These are phyloP conservation scores for Drosophila ficusphila DNA, from an alignment of 1,140 invertebrate species.

Conservation along the genomic window DNA sequence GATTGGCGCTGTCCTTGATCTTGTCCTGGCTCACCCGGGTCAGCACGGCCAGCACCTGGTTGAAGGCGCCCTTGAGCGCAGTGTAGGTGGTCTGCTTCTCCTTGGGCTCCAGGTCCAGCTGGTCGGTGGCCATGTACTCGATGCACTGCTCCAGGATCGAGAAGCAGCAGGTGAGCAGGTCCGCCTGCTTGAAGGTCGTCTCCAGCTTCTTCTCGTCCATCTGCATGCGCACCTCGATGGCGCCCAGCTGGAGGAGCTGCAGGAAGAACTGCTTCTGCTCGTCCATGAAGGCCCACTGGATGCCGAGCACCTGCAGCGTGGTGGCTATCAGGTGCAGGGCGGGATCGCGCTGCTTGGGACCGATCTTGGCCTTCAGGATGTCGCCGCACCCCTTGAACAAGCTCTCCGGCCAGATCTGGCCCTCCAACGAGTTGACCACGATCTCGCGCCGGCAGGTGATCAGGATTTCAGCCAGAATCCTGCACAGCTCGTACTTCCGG, in stretches of 20 bases:
- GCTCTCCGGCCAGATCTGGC: slow-evolving; percentile 91
- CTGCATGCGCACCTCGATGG: slow-evolving; percentile 96
- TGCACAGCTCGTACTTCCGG: slow-evolving; percentile 93
- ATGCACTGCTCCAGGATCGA: slow-evolving; percentile 92
- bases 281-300: slow-evolving; percentile 92
- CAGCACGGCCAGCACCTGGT: slow-evolving; percentile 91
- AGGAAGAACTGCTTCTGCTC: slow-evolving; percentile 93
- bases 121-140: slow-evolving; percentile 91
- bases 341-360: slow-evolving; percentile 93
- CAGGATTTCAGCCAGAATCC: slow-evolving; percentile 90
- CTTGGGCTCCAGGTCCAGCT: slow-evolving; percentile 93
- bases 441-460: slow-evolving; percentile 89
- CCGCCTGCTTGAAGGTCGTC: slow-evolving; percentile 89
- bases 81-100: slow-evolving; percentile 95
- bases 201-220: slow-evolving; percentile 94
- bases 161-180: slow-evolving; percentile 93
- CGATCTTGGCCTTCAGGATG: slow-evolving; percentile 94
- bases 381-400: slow-evolving; percentile 91
- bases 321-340: slow-evolving; percentile 92
- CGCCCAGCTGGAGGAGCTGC: slow-evolving; percentile 92
- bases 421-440: slow-evolving; percentile 86
- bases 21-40: slow-evolving; percentile 90
- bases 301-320: slow-evolving; percentile 92
- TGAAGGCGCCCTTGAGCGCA: slow-evolving; percentile 95
- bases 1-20: slow-evolving; percentile 86